These are phyloP conservation scores for Labeo rohita DNA, from an alignment of 2,113 vertebrate genomes.

Conservation along the genomic window DNA sequence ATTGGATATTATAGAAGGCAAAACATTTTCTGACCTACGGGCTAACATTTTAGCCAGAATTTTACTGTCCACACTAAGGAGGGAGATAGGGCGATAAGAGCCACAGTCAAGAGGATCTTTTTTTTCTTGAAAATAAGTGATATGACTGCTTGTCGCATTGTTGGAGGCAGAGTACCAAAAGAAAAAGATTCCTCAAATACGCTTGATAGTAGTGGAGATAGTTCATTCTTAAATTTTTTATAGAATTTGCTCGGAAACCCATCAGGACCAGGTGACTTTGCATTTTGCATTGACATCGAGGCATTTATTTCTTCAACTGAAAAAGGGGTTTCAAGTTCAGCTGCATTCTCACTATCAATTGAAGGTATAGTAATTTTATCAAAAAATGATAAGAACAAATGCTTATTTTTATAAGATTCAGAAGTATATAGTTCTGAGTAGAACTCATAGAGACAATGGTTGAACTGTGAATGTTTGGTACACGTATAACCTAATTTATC, in stretches of 20 bases:
- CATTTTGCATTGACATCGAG: neutral
- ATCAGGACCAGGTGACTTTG: neutral
- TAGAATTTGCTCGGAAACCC: neutral
- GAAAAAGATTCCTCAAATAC: neutral
- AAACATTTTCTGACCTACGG: neutral
- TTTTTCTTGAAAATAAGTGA: no score
- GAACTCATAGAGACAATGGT: neutral
- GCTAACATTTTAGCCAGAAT: constrained; percentile 41
- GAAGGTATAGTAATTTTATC: no score
- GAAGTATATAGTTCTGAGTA: neutral
- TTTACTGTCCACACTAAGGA: no score
- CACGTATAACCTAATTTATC: neutral
- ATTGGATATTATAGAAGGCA: constrained; percentile 40
- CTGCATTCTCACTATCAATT: no score
- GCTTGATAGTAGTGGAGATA: neutral
- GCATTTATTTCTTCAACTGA: neutral
- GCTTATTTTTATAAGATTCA: neutral
- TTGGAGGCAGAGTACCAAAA: neutral
- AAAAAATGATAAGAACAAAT: neutral
- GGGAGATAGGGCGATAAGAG: no score
- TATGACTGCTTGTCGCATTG: no score
- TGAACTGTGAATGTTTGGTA: no score
- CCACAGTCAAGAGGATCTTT: no score
- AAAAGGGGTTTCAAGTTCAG: no score
- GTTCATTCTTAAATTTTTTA: neutral